Evolutionary conservation across 2,113 vertebrate genomes (phyloP).

Genomic region (Lamprologus lemairii): DNA sequence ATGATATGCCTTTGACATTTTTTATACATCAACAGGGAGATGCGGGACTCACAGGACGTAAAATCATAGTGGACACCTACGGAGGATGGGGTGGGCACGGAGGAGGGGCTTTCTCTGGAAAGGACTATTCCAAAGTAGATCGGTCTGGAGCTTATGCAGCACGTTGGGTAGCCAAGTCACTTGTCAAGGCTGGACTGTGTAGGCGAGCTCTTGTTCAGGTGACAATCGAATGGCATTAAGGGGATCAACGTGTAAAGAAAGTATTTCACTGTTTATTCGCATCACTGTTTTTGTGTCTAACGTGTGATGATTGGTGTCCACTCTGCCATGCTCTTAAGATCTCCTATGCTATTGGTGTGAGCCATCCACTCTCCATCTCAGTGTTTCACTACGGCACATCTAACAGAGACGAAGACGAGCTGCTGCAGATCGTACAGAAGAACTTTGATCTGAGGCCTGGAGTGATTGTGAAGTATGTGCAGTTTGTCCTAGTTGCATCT

Average conservation of each 20-base stretch:
- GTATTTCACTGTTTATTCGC: background rate
- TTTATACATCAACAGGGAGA: slow-evolving; percentile 47
- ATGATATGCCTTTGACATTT: background rate
- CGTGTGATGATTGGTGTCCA: background rate
- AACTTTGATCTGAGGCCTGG: slow-evolving; percentile 75
- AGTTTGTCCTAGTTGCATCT: background rate
- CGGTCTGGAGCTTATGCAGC: slow-evolving; percentile 73
- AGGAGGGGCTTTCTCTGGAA: slow-evolving; percentile 75
- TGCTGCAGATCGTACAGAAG: slow-evolving; percentile 67
- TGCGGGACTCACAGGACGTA: slow-evolving; percentile 72
- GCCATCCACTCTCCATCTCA: slow-evolving; percentile 67
- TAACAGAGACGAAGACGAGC: slow-evolving; percentile 61
- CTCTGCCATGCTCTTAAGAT: slow-evolving; percentile 36
- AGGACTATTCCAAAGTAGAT: slow-evolving; percentile 74
- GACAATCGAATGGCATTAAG: background rate
- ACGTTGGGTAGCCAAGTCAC: slow-evolving; percentile 74
- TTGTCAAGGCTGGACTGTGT: slow-evolving; percentile 73
- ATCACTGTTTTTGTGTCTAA: background rate
- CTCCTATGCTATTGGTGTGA: slow-evolving; percentile 69
- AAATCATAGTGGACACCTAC: slow-evolving; percentile 75
- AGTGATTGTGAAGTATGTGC: slow-evolving; percentile 66
- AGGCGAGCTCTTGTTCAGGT: slow-evolving; percentile 70
- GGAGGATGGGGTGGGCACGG: slow-evolving; percentile 75
- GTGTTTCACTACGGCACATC: slow-evolving; percentile 74
- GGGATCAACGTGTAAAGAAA: background rate